A percentile compares a stretch with the other conserved stretches of the same genome.
These are phyloP conservation scores for Philonicus albiceps DNA, from an alignment of 2,888 invertebrate species.

Conservation along the genomic window DNA sequence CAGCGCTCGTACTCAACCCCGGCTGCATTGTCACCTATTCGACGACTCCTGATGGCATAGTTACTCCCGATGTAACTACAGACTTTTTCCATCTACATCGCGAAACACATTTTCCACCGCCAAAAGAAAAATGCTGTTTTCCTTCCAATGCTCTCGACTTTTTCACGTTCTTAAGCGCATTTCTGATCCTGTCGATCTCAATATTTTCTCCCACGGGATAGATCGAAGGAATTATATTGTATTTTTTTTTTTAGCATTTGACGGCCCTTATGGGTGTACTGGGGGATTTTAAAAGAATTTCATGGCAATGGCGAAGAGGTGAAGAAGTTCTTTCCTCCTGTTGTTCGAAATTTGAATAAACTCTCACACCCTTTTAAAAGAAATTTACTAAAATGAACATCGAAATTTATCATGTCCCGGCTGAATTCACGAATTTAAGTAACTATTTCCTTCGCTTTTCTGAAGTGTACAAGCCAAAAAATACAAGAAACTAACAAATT, in stretches of 20 bases:
- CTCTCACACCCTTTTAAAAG: not conserved
- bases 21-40: not conserved
- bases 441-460: too few species aligned
- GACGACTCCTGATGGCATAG: not conserved
- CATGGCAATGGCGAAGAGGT: not conserved
- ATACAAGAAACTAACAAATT: too few species aligned
- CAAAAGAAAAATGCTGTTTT: not conserved
- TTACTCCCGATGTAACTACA: not conserved
- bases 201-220: not conserved
- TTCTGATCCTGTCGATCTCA: not conserved
- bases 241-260: not conserved
- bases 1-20: not conserved
- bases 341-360: not conserved
- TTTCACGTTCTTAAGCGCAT: not conserved
- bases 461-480: too few species aligned
- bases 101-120: not conserved
- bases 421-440: too few species aligned
- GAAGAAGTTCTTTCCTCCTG: not conserved
- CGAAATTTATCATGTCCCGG: not conserved
- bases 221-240: not conserved
- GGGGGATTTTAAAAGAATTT: not conserved
- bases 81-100: not conserved
- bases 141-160: not conserved
- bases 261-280: not conserved
- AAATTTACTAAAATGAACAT: not conserved